Conservation (phyloP, 2,888 invertebrate species). For the Thyatira batis region DNA sequence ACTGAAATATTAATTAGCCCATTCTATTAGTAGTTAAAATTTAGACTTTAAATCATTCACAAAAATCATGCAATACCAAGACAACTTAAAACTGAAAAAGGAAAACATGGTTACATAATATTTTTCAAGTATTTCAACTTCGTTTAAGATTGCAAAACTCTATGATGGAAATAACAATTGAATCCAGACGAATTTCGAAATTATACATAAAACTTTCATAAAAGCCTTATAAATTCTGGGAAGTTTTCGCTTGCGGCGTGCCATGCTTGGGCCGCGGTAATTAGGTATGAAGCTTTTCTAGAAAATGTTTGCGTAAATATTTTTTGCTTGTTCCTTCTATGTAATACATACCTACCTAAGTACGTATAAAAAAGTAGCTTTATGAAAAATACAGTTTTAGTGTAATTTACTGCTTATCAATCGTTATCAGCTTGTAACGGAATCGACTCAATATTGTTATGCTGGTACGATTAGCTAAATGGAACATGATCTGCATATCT, state of each 20-base stretch:
- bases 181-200: background rate
- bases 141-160: background rate
- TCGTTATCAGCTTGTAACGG: slow-evolving; percentile 48
- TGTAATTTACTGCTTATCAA: slow-evolving; percentile 41
- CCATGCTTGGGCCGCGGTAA: background rate
- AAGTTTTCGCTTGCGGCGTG: background rate
- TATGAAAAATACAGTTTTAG: background rate
- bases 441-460: slow-evolving; percentile 48
- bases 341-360: background rate
- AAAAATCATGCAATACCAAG: too few species aligned
- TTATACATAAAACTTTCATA: background rate
- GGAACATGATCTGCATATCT: slow-evolving; percentile 3
- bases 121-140: background rate
- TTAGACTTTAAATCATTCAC: too few species aligned
- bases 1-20: too few species aligned
- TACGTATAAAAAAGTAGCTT: background rate
- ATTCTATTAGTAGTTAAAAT: too few species aligned
- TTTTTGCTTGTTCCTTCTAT: background rate
- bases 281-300: too few species aligned
- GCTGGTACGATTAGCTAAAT: slow-evolving; percentile 54
- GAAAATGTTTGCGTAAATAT: background rate
- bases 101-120: background rate
- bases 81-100: background rate
- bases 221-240: background rate
- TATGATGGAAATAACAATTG: background rate